A percentile compares a stretch with the other conserved stretches of the same genome.
Conservation (phyloP, 2,113 vertebrate genomes). For the Entelurus aequoreus region DNA sequence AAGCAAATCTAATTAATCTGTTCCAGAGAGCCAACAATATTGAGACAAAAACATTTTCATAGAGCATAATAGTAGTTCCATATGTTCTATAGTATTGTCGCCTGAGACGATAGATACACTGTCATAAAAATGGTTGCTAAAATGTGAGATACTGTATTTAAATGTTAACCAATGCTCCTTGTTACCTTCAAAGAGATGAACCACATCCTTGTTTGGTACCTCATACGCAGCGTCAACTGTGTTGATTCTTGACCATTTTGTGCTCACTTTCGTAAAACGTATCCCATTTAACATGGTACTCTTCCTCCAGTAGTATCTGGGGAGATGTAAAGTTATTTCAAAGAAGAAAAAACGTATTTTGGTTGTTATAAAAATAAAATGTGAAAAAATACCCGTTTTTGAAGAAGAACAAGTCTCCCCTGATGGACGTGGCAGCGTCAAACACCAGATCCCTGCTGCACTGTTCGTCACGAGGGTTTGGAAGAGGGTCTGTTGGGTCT, state of each 20-base stretch:
- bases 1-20: no score
- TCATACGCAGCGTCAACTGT: conserved; percentile 66
- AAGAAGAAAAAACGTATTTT: no score
- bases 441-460: conserved; percentile 59
- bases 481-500: conserved; percentile 30
- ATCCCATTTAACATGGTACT: conserved; percentile 15
- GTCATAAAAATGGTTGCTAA: no score
- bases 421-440: conserved; percentile 63
- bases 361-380: neutral
- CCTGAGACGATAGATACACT: no score
- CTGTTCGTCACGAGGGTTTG: conserved; percentile 39
- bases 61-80: no score
- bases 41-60: no score
- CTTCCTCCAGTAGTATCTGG: conserved; percentile 68
- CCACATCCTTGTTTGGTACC: conserved; percentile 18
- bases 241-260: conserved; percentile 53
- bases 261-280: conserved; percentile 39
- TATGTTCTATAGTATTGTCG: no score
- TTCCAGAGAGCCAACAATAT: no score
- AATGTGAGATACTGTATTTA: no score
- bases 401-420: conserved; percentile 65
- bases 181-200: conserved; percentile 64
- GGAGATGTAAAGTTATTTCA: neutral
- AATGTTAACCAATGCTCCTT: neutral
- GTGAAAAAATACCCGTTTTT: conserved; percentile 46